Conservation (phyloP, 2,888 invertebrate species). For the Latheticus oryzae region DNA sequence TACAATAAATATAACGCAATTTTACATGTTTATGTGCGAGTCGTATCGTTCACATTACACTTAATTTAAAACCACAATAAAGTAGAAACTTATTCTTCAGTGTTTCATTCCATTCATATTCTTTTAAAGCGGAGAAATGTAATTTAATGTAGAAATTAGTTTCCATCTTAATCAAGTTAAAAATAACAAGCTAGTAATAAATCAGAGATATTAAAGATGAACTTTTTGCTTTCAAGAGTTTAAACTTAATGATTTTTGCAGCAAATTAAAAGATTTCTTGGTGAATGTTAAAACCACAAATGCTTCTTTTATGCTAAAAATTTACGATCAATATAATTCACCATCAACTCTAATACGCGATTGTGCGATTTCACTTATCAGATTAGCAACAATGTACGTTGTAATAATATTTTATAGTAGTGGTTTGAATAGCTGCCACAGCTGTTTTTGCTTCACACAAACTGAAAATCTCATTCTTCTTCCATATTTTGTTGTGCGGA, state of each 20-base stretch:
- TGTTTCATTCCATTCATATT: conserved; percentile 26
- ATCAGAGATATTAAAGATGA: conserved; percentile 43
- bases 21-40: conserved; percentile 8
- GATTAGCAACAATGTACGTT: conserved; percentile 43
- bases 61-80: conserved; percentile 13
- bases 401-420: conserved; percentile 42
- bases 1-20: not conserved
- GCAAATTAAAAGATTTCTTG: too few relatives aligned
- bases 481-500: conserved; percentile 46
- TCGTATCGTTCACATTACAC: conserved; percentile 10
- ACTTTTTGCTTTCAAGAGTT: conserved; percentile 35
- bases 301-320: conserved; percentile 28
- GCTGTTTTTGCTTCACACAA: conserved; percentile 34
- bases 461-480: conserved; percentile 41
- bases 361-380: conserved; percentile 38
- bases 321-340: conserved; percentile 39
- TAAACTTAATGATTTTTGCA: conserved; percentile 33
- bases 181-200: conserved; percentile 39
- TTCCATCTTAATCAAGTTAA: conserved; percentile 39
- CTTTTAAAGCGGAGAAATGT: conserved; percentile 28
- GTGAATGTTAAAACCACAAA: too few relatives aligned
- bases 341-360: conserved; percentile 27
- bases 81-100: conserved; percentile 10
- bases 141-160: conserved; percentile 43
- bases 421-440: conserved; percentile 35